Conservation (phyloP, 2,888 invertebrate genomes). For the Branchipolynoe longqiensis region DNA sequence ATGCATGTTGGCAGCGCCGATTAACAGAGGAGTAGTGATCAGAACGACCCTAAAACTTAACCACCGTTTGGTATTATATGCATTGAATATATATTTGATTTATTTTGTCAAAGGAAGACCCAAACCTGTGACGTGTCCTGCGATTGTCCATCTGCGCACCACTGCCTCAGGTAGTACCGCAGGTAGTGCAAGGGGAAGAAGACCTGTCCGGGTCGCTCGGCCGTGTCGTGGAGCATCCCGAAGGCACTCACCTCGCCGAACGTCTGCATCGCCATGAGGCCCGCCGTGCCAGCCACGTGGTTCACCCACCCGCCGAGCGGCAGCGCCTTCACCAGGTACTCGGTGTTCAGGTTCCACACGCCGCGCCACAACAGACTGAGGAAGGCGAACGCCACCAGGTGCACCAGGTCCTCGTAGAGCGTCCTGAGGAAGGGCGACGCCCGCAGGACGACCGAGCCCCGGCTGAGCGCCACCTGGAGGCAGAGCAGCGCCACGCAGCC, state of each 20-base stretch:
- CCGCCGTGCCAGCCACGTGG: slow-evolving; percentile 12
- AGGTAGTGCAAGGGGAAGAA: slow-evolving; percentile 40
- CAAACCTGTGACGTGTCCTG: too few relatives aligned
- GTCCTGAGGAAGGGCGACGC: neutral
- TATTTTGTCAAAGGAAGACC: too few relatives aligned
- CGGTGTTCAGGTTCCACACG: slow-evolving; percentile 50
- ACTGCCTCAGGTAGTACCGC: neutral
- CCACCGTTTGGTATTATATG: too few relatives aligned
- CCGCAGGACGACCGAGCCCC: neutral
- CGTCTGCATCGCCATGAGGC: slow-evolving; percentile 32
- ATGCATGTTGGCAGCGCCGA: too few relatives aligned
- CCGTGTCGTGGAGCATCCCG: slow-evolving; percentile 38
- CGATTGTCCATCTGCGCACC: neutral
- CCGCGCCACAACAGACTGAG: slow-evolving; percentile 50
- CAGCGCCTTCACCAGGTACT: slow-evolving; percentile 1
- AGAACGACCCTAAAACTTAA: too few relatives aligned
- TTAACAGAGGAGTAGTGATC: too few relatives aligned
- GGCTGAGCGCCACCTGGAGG: slow-evolving; percentile 1
- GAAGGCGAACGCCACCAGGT: neutral
- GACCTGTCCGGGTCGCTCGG: slow-evolving; percentile 1
- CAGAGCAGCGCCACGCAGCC: neutral
- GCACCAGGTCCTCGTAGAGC: slow-evolving; percentile 36
- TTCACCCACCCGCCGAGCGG: slow-evolving; percentile 50
- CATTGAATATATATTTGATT: too few relatives aligned
- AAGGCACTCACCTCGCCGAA: slow-evolving; percentile 36